phyloP scores from a whole-genome alignment of 2,797 vertebrate species.

The Gallinago stenura region DNA sequence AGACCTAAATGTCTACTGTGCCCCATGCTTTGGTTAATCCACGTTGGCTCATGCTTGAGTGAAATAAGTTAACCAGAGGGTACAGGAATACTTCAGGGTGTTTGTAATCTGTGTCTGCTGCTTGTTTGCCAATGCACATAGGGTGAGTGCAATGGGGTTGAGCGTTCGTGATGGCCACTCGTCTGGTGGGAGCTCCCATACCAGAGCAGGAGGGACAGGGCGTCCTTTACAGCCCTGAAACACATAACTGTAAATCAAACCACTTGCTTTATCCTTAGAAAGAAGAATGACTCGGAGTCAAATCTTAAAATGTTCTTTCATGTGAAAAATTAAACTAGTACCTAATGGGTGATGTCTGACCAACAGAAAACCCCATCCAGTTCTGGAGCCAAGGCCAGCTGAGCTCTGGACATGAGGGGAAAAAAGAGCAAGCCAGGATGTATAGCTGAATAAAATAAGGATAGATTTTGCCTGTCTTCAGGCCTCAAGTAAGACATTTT shows the following conservation, averaged over 20 bases:
- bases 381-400: neutral
- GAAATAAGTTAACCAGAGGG: neutral
- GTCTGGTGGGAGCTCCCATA: neutral
- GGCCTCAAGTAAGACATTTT: neutral
- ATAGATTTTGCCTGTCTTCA: neutral
- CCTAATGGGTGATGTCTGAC: neutral
- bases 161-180: accelerated
- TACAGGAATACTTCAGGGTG: neutral
- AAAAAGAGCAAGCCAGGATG: neutral
- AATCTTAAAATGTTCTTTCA: neutral
- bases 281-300: neutral
- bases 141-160: accelerated
- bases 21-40: neutral
- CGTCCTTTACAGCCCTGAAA: neutral
- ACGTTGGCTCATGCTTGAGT: neutral
- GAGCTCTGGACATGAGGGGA: neutral
- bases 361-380: neutral
- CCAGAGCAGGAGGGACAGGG: neutral
- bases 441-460: neutral
- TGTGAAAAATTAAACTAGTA: neutral
- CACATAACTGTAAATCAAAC: neutral
- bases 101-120: neutral
- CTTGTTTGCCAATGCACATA: neutral
- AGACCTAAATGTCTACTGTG: neutral
- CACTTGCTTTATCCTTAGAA: neutral